These are phyloP conservation scores for Gallinago media DNA, from an alignment of 2,113 vertebrate genomes.

Conservation along the genomic window DNA sequence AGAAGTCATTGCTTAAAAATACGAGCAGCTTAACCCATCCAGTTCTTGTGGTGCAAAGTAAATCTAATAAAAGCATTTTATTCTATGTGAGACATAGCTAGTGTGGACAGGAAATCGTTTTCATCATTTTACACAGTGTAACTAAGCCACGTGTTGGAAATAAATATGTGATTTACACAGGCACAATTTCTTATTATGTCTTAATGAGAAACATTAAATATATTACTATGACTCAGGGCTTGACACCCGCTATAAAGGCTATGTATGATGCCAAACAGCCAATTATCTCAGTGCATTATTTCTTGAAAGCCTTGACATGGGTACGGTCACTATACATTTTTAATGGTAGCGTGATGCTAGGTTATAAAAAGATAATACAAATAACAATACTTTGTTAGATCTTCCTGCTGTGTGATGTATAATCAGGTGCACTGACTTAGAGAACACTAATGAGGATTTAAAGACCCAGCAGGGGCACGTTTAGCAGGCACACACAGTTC, in stretches of 20 bases:
- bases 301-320: constrained; percentile 27
- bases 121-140: constrained; percentile 32
- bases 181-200: constrained; percentile 31
- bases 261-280: constrained; percentile 10
- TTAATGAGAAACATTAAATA: constrained; percentile 60
- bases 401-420: not conserved
- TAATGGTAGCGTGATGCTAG: not conserved
- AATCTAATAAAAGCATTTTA: constrained; percentile 50
- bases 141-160: constrained; percentile 10
- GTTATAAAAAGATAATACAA: constrained; percentile 33
- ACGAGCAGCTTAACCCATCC: constrained; percentile 17
- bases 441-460: constrained; percentile 48
- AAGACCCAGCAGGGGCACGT: not conserved
- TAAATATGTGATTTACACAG: constrained; percentile 48
- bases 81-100: not conserved
- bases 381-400: constrained; percentile 27
- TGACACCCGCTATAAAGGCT: constrained; percentile 20
- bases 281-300: constrained; percentile 55
- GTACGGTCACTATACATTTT: constrained; percentile 34
- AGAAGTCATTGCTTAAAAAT: constrained; percentile 1
- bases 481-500: not conserved
- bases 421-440: constrained; percentile 32
- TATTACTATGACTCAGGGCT: constrained; percentile 28
- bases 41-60: constrained; percentile 30
- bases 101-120: constrained; percentile 46